Conservation (phyloP, 2,113 vertebrate genomes). For the Oreochromis niloticus region DNA sequence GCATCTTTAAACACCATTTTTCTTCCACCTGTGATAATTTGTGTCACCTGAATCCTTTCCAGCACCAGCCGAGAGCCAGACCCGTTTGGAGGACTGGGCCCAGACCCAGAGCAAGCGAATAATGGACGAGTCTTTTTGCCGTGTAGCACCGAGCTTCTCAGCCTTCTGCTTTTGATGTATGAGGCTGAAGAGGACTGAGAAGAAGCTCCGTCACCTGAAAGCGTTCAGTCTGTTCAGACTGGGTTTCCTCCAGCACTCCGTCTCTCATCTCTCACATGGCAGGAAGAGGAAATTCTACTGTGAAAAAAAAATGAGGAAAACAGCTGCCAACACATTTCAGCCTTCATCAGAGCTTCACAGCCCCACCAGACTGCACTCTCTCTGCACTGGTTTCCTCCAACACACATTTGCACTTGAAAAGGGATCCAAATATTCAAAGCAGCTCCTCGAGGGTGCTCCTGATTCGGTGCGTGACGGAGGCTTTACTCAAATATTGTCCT, state of each 20-base stretch:
- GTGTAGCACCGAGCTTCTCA: background rate
- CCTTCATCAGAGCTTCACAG: conserved; percentile 14
- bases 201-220: background rate
- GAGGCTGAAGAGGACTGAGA: background rate
- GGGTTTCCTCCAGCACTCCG: background rate
- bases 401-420: conserved; percentile 19
- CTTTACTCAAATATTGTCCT: background rate
- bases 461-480: background rate
- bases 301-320: background rate
- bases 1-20: background rate
- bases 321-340: conserved; percentile 12
- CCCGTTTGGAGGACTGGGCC: background rate
- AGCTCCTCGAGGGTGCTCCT: background rate
- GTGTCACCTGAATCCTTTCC: background rate
- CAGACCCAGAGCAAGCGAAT: too few relatives aligned
- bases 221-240: background rate
- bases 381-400: background rate
- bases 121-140: background rate
- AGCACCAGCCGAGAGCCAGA: background rate
- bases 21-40: background rate
- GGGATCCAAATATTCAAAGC: conserved; percentile 3
- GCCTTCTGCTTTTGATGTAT: background rate
- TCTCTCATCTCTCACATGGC: background rate
- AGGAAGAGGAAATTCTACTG: background rate
- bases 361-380: background rate